Base-by-base conservation (phyloP, 2,113 vertebrate species). In the Eupsittula cactorum region DNA sequence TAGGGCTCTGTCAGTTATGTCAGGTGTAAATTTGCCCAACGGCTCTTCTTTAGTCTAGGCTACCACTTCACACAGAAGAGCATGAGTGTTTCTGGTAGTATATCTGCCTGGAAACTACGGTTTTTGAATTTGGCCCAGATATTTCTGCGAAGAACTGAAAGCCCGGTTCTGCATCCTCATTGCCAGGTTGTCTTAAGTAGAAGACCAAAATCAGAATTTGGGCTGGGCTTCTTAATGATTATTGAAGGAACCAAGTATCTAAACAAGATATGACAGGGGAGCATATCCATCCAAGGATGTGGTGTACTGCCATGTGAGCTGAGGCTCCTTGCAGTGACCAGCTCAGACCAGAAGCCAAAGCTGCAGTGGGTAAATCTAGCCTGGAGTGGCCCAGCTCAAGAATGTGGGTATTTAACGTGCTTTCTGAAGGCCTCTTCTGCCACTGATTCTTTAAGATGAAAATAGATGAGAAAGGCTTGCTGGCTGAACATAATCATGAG, bases 271-370 rank as follows among this genome's bases (percentile, higher is more conserved):
- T 55, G 2, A 24, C 41, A 44, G 19, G 0, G 33, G 6, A 44
- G 20, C 37, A 25, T 2, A 2, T 20, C 1, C 1, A 3, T 27
- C 39, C 62, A 28, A 29, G 57, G 21, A 16, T 3, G 29, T 41
- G 41, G 11, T 10, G 6, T 10, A 11, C 16, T 63, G 37, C 28
- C 2, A 0, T 9, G 33, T 1, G 73, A 64, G 21, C 33, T 18
- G 33, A 67, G 17, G 13, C 9, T 92, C 29, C 41, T 44, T 46
- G 42, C 2, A 8, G n/a, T 21, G 20, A 39, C 16, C 35, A 69
- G 33, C 7, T 39, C 39, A 55, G 71, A 24, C 4, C 62, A 53
- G 24, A 14, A 49, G 19, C 9, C 46, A 27, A 67, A 69, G 31
- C 9, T 4, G 7, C 31, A 20, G 49, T 8, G 52, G 50, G 6